These are phyloP conservation scores for Macrobrachium rosenbergii DNA, from an alignment of 1,140 invertebrate species.

Conservation along the genomic window DNA sequence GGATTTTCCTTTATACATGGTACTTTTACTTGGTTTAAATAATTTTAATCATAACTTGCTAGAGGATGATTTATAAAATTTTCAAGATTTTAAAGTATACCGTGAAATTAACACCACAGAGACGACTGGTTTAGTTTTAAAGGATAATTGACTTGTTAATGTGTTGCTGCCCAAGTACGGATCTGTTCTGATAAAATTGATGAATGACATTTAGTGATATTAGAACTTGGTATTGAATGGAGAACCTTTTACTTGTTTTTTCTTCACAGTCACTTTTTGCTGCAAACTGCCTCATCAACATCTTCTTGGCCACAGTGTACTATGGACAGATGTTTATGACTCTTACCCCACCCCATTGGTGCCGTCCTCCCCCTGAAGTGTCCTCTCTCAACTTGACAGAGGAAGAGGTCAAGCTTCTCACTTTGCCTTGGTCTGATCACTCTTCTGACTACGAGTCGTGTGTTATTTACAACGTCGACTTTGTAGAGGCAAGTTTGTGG, in stretches of 20 bases:
- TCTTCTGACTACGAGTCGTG: slow-evolving; percentile 75
- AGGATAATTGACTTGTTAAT: too few species aligned
- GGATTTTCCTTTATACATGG: too few species aligned
- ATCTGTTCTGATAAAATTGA: too few species aligned
- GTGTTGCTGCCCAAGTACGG: too few species aligned
- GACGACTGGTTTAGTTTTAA: too few species aligned
- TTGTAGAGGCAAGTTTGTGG: slow-evolving; percentile 72
- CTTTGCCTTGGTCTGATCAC: slow-evolving; percentile 68
- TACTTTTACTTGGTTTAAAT: too few species aligned
- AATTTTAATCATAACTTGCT: too few species aligned
- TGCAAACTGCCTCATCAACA: not conserved
- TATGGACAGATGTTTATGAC: slow-evolving; percentile 90
- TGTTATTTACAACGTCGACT: slow-evolving; percentile 81
- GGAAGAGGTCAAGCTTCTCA: slow-evolving; percentile 70
- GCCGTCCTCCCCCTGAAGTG: slow-evolving; percentile 78
- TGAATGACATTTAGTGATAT: not conserved
- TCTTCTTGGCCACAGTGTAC: slow-evolving; percentile 73
- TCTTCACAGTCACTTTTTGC: not conserved
- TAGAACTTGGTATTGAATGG: not conserved
- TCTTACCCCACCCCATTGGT: slow-evolving; percentile 84
- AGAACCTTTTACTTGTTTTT: not conserved
- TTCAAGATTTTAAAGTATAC: too few species aligned
- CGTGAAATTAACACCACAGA: too few species aligned
- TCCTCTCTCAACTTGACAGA: slow-evolving; percentile 68
- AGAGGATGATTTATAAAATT: too few species aligned